phyloP scores from a whole-genome alignment of 1,140 invertebrate species.

The Paramacrobiotus metropolitanus region DNA sequence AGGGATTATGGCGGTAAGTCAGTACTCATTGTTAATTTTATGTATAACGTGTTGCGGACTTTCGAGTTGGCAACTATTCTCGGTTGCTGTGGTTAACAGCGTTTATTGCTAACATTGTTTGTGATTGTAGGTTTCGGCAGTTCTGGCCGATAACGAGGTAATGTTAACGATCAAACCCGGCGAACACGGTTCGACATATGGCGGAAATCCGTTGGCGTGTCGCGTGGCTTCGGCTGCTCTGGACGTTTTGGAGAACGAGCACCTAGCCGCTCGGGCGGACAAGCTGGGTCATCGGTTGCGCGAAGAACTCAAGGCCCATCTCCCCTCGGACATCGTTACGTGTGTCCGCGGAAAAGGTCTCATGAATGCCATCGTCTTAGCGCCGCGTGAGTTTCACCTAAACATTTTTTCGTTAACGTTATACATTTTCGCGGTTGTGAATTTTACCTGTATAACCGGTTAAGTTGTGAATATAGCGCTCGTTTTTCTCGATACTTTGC shows the following conservation, averaged over 20 bases:
- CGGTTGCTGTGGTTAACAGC: too few relatives aligned
- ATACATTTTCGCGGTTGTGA: too few relatives aligned
- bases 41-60: too few relatives aligned
- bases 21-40: too few relatives aligned
- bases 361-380: slow-evolving; percentile 81
- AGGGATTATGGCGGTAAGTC: slow-evolving; percentile 61
- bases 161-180: slow-evolving; percentile 81
- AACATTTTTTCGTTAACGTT: too few relatives aligned
- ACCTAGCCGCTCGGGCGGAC: slow-evolving; percentile 60
- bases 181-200: slow-evolving; percentile 92
- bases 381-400: slow-evolving; percentile 36
- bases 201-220: slow-evolving; percentile 85
- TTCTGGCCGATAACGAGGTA: slow-evolving; percentile 55
- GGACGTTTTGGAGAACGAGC: slow-evolving; percentile 55
- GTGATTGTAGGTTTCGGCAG: slow-evolving; percentile 47
- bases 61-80: too few relatives aligned
- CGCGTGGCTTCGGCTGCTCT: slow-evolving; percentile 38
- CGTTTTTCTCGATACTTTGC: too few relatives aligned
- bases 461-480: too few relatives aligned
- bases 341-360: slow-evolving; percentile 70
- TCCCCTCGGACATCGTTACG: slow-evolving; percentile 47
- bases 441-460: too few relatives aligned
- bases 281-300: slow-evolving; percentile 53
- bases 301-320: slow-evolving; percentile 34
- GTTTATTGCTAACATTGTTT: too few relatives aligned